Conservation (phyloP, 2,797 vertebrate genomes). For the Spinus olivaceus region DNA sequence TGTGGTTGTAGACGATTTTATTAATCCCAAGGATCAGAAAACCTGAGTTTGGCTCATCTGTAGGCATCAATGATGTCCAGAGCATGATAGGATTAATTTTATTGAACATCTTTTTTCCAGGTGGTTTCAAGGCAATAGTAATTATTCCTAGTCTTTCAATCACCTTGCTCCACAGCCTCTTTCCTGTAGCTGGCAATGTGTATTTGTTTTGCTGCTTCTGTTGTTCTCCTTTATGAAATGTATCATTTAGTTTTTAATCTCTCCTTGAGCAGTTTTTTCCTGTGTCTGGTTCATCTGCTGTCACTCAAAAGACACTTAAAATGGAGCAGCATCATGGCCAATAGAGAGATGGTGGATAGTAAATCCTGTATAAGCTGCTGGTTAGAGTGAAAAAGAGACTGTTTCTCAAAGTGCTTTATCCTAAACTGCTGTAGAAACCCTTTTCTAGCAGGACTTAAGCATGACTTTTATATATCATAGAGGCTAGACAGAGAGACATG, state of each 20-base stretch:
- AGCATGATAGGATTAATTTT: neutral
- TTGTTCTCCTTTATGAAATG: neutral
- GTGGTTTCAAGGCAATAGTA: neutral
- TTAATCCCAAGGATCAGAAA: neutral
- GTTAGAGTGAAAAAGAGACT: neutral
- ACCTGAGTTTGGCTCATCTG: neutral
- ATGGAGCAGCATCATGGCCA: neutral
- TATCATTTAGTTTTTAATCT: neutral
- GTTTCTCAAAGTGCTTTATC: neutral
- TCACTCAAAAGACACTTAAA: neutral
- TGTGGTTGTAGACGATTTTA: neutral
- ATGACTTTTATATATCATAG: accelerated
- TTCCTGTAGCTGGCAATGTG: neutral
- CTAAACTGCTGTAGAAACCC: neutral
- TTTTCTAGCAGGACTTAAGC: neutral
- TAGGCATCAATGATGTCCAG: neutral
- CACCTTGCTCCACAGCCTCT: neutral
- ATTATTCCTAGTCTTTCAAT: neutral
- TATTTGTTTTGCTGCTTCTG: neutral
- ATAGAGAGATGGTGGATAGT: neutral
- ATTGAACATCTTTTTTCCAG: neutral
- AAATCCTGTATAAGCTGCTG: neutral
- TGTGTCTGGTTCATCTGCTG: neutral
- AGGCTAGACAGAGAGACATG: neutral
- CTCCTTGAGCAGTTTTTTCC: neutral